Conservation (phyloP, 92 coral and sea anemone genomes). For the Phymanthus crucifer region DNA sequence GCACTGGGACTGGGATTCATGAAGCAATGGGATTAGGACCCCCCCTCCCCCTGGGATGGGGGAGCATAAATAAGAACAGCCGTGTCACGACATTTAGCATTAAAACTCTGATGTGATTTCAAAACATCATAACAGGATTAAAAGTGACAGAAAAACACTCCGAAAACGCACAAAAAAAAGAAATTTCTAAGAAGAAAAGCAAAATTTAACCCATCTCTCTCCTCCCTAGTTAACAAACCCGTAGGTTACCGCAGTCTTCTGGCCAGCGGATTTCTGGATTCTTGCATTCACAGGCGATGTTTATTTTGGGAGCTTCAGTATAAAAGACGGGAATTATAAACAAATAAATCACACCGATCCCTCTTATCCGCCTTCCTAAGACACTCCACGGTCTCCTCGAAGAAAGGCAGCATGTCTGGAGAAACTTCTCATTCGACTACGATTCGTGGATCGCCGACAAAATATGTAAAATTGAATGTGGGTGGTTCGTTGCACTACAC, state of each 20-base stretch:
- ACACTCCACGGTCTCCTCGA: neutral
- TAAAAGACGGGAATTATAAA: neutral
- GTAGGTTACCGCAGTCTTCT: neutral
- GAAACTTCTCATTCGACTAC: conserved; percentile 86
- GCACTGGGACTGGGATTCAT: too few relatives aligned
- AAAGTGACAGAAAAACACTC: too few relatives aligned
- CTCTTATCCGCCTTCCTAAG: neutral
- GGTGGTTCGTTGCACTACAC: conserved; percentile 98
- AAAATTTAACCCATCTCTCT: too few relatives aligned
- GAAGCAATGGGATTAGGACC: too few relatives aligned
- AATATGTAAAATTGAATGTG: conserved; percentile 94
- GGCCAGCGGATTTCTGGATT: conserved; percentile 43
- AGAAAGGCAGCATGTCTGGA: conserved; percentile 63
- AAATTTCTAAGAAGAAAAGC: too few relatives aligned
- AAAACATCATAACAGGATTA: too few relatives aligned
- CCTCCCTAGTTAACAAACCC: too few relatives aligned
- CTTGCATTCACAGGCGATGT: conserved; percentile 13
- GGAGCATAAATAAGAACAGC: too few relatives aligned
- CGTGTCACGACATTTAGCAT: too few relatives aligned
- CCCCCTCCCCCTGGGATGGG: too few relatives aligned
- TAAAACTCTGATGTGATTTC: too few relatives aligned
- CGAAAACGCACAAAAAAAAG: too few relatives aligned
- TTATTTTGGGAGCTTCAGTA: conserved; percentile 33
- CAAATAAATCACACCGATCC: neutral
- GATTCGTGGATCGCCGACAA: conserved; percentile 94